Conservation (phyloP, 2,113 vertebrate species). For the Sander vitreus region DNA sequence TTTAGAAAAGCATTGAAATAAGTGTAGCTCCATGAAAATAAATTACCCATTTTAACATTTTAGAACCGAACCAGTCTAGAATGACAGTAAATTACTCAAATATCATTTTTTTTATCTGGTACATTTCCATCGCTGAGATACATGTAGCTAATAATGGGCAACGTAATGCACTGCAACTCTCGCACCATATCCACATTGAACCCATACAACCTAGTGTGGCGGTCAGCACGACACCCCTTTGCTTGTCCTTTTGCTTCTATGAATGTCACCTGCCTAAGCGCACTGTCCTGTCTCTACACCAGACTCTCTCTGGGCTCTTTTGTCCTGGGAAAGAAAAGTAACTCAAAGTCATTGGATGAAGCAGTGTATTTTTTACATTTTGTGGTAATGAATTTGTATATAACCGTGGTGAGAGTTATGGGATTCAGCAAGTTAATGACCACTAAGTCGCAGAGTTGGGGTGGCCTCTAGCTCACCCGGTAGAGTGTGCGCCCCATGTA, state of each 20-base stretch:
- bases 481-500: no score
- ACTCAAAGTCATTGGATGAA: background rate
- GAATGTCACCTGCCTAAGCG: conserved; percentile 7
- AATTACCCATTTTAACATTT: background rate
- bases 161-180: background rate
- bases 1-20: background rate
- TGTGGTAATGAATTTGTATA: background rate
- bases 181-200: background rate
- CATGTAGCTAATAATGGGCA: background rate
- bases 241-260: background rate
- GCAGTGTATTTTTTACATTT: conserved; percentile 14
- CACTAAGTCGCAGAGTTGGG: background rate
- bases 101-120: background rate
- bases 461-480: no score
- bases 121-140: background rate
- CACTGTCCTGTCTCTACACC: background rate
- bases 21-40: background rate
- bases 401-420: background rate
- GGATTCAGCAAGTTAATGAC: no score
- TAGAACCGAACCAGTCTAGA: background rate
- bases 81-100: background rate
- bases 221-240: background rate
- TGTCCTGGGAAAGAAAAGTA: no score
- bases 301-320: background rate
- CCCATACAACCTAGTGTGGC: background rate